A percentile compares a stretch with the other conserved stretches of the same genome.
Evolutionary conservation across 1,140 invertebrate species (phyloP).

Genomic region (Brachionus plicatilis): DNA sequence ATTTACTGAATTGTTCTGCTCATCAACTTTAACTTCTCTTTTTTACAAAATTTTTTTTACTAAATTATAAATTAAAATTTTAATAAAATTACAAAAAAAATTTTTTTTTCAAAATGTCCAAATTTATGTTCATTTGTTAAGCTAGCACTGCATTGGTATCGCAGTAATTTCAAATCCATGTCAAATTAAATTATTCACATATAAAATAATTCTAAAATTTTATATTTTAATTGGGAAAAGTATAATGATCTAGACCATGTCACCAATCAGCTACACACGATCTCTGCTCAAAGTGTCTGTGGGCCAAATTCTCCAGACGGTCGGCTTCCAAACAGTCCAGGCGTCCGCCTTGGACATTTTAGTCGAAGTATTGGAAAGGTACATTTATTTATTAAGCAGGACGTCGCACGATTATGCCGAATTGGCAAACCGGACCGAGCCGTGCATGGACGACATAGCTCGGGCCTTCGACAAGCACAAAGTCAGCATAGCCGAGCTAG

Average conservation of each 20-base stretch:
- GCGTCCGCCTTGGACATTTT: slow-evolving; percentile 13
- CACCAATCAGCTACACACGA: slow-evolving; percentile 6
- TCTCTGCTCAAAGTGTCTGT: slow-evolving; percentile 11
- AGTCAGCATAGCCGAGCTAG: not conserved
- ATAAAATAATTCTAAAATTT: not conserved
- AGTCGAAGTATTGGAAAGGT: slow-evolving; percentile 27
- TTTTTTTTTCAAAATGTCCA: no score
- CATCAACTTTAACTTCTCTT: no score
- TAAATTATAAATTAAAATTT: no score
- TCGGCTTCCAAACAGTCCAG: slow-evolving; percentile 34
- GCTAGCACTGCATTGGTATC: not conserved
- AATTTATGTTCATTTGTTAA: not conserved
- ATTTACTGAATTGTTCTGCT: no score
- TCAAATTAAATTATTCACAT: not conserved
- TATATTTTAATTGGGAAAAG: not conserved
- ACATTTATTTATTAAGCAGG: slow-evolving; percentile 23
- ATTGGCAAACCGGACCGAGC: not conserved
- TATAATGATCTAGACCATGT: slow-evolving; percentile 24
- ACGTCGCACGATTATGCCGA: slow-evolving; percentile 14
- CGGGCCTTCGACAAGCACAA: not conserved
- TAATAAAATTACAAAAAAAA: no score
- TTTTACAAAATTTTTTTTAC: no score
- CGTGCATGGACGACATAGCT: slow-evolving; percentile 21
- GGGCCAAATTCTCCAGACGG: not conserved
- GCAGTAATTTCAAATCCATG: not conserved